Evolutionary conservation across 2,888 invertebrate genomes (phyloP).

Genomic region (Andrena haemorrhoa): DNA sequence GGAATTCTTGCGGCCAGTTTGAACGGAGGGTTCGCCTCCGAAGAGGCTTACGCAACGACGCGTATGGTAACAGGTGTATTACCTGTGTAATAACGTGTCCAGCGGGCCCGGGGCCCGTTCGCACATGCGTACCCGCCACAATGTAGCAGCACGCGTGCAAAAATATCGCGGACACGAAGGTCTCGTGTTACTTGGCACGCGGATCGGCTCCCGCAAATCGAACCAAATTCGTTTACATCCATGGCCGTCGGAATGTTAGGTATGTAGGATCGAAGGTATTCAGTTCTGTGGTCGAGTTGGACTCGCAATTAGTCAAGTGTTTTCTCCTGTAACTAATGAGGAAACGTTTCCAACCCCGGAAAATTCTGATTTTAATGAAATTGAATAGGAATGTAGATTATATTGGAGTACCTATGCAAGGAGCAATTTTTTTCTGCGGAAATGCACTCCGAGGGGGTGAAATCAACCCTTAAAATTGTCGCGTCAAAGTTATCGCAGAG

Average conservation of each 20-base stretch:
- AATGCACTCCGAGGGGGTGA: no score
- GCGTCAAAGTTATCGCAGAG: no score
- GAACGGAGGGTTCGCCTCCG: slow-evolving; percentile 65
- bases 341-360: no score
- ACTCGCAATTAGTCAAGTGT: no score
- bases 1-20: slow-evolving; percentile 79
- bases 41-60: slow-evolving; percentile 73
- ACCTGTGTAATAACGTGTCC: slow-evolving; percentile 71
- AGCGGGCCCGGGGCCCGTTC: slow-evolving; percentile 57
- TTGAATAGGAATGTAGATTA: no score
- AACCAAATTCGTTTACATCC: background rate
- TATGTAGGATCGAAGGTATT: no score
- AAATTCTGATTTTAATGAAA: no score
- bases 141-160: slow-evolving; percentile 18
- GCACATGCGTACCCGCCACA: slow-evolving; percentile 50
- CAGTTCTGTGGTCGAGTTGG: no score
- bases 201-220: background rate
- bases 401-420: no score
- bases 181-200: background rate
- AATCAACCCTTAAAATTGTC: no score
- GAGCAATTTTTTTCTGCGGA: no score
- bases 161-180: slow-evolving; percentile 22
- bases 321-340: no score
- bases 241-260: background rate
- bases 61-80: slow-evolving; percentile 77